Conservation (phyloP, 2,113 vertebrate species). For the Nycticorax nycticorax region DNA sequence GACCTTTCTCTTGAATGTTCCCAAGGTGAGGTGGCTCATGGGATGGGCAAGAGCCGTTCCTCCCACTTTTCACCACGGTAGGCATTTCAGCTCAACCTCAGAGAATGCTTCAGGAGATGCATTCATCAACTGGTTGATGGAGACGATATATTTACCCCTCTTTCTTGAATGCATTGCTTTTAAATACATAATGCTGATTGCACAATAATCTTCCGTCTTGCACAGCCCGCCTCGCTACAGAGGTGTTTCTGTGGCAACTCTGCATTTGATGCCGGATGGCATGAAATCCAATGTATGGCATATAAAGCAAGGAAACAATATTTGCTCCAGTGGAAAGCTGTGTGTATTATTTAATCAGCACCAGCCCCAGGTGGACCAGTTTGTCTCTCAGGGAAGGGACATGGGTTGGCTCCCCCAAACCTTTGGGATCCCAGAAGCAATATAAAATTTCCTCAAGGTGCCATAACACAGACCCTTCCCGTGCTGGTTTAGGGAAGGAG, state of each 20-base stretch:
- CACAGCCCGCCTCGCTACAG: not conserved
- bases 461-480: not conserved
- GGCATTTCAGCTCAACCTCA: not conserved
- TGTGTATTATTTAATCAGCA: not conserved
- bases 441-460: not conserved
- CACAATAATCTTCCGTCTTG: not conserved
- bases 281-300: not conserved
- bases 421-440: not conserved
- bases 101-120: not conserved
- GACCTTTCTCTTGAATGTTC: not conserved
- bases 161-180: not conserved
- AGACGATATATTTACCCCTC: not conserved
- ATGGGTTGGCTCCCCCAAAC: not conserved
- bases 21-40: not conserved
- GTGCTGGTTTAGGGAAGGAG: not conserved
- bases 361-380: rapidly evolving
- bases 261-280: not conserved
- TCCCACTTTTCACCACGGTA: not conserved
- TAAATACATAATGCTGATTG: not conserved
- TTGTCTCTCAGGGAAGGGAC: not conserved
- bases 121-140: not conserved
- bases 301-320: not conserved
- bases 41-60: not conserved
- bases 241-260: not conserved
- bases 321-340: not conserved